phyloP scores from a whole-genome alignment of 2,797 vertebrate species.

The Dryobates pubescens region DNA sequence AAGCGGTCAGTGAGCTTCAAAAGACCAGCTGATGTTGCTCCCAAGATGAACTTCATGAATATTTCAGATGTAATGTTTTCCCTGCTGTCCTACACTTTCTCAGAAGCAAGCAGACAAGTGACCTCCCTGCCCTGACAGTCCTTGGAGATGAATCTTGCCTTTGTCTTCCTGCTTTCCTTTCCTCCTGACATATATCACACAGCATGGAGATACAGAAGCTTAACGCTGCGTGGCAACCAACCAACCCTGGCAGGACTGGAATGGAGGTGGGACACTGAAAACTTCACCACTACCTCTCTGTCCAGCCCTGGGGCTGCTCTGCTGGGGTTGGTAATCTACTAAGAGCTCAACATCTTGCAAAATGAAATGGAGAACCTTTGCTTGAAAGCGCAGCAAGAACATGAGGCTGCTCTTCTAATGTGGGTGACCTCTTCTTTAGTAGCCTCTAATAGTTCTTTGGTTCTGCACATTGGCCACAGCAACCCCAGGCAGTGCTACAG shows the following conservation, averaged over 20 bases:
- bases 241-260: not conserved
- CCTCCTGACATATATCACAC: accelerated
- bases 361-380: not conserved
- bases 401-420: not conserved
- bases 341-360: accelerated
- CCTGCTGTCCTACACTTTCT: not conserved
- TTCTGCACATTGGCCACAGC: no score
- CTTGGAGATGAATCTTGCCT: conserved; percentile 24
- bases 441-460: not conserved
- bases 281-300: not conserved
- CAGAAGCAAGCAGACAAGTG: not conserved
- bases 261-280: not conserved
- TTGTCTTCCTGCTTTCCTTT: not conserved
- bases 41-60: not conserved
- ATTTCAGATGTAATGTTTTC: not conserved
- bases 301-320: not conserved
- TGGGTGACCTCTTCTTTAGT: not conserved
- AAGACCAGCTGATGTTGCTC: not conserved
- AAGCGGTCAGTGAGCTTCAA: not conserved
- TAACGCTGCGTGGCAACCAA: not conserved
- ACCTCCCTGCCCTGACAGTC: not conserved
- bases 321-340: accelerated
- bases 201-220: not conserved
- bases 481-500: no score
- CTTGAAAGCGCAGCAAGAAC: not conserved